phyloP scores from a whole-genome alignment of 2,113 vertebrate genomes.

The Pachycephala philippinensis region DNA sequence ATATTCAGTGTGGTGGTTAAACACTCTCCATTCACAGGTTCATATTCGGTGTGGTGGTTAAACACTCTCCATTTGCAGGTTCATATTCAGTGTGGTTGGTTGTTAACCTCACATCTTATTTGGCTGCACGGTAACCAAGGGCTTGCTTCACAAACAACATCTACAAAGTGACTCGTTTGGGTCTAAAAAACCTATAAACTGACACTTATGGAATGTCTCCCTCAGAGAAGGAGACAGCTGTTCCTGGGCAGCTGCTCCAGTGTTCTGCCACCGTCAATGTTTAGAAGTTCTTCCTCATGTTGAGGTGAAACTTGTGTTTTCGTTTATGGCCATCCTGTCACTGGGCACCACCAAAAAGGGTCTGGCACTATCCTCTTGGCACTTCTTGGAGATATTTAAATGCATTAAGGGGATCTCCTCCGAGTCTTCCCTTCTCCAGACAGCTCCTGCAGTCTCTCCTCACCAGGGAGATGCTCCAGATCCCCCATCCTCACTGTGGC shows the following conservation, averaged over 20 bases:
- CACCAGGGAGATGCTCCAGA: not conserved
- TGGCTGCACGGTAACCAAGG: not conserved
- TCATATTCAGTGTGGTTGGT: not conserved
- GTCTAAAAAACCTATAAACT: not conserved
- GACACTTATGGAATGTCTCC: not conserved
- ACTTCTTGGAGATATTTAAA: not conserved
- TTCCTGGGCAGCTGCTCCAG: not conserved
- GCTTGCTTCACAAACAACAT: not conserved
- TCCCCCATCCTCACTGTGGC: not conserved
- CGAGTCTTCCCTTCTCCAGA: not conserved
- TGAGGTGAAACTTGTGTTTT: not conserved
- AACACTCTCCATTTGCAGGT: not conserved
- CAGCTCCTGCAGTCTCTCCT: too few species aligned
- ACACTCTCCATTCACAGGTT: not conserved
- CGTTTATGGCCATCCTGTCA: not conserved
- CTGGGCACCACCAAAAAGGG: not conserved
- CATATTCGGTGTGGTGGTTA: not conserved
- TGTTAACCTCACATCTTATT: not conserved
- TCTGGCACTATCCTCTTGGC: not conserved
- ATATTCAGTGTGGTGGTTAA: not conserved
- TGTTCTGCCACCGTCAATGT: not conserved
- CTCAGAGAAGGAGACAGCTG: not conserved
- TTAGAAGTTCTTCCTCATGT: not conserved
- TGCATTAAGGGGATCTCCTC: too few species aligned
- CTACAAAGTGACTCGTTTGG: not conserved